Base-by-base conservation (phyloP, 2,113 vertebrate genomes). In the Paratilapia polleni region DNA sequence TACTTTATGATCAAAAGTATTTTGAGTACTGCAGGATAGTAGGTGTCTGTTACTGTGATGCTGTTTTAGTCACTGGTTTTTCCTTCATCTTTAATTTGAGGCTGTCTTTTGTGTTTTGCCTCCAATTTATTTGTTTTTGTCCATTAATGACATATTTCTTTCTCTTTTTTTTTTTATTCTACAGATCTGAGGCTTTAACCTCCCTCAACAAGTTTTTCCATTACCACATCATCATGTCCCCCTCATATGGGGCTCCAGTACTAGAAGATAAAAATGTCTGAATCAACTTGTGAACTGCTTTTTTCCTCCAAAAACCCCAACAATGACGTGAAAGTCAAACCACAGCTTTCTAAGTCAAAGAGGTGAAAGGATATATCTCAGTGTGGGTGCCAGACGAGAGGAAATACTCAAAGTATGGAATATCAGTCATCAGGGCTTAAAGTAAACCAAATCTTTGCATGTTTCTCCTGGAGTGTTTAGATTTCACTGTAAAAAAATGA, bases 321-420 rank as follows among this genome's bases (percentile, higher is more conserved):
- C 57, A 5, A 26, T 75, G 36, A 73, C 41, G 28, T 56, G 66
- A 91, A 96, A 20, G 83, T 97, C 79, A 93, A 84, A 80, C 80
- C 87, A 63, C 61, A 38, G n/a, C 81, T 97, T 82, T 95, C 97
- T 82, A 97, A 96, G 94, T 97, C 95, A 4, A 19, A 95, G 38
- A 94, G 94, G 73, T 96, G 93, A 78, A 96, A 94, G 91, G 82
- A 74, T 20, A 58, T 93, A 38, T 96, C 96, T 20, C 95, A 95
- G 96, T 96, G 96, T 2, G 95, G 57, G 96, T 0, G 94, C 97
- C 83, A 58, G 83, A 47, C 86, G 70, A 56, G 56, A 88, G 89
- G 91, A 93, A 87, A 86, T 70, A 82, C 81, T 87, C 24, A 20
- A 87, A 87, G 77, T 74, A 84, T 85, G 64, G 79, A 76, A 77